Evolutionary conservation across 64 coral and sea anemone genomes (phyloP), one percentile per base, ranked within the genome.

Genomic region (Acropora yongei): DNA sequence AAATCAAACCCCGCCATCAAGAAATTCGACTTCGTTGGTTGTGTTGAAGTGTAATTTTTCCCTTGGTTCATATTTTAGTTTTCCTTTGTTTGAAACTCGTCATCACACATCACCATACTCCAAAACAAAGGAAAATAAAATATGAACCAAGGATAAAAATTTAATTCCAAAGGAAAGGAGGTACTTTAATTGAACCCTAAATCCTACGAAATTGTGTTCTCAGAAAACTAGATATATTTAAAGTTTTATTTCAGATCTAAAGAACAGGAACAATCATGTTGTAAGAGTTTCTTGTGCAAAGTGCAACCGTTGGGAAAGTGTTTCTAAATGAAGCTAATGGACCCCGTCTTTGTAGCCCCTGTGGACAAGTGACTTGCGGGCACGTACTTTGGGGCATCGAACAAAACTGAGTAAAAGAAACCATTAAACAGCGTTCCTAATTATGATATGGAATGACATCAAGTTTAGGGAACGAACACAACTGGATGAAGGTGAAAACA

Each of bases 241-340:
- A 69, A 14, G 67, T 69, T 69, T 69, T 69, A 69, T 69, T 69
- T 69, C 67, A 69, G 67, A 69, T 69, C 67, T 69, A 69, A 69
- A 69, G 67, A 69, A 69, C 67, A 69, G 14, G 67, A 69, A 69
- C 67, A 69, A 69, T 13, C 67, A 69, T 69, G 67, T 69, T 69
- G 67, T 69, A 69, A 69, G 0, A 69, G 67, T 69, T 69, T 69
- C 67, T 69, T 69, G 67, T 69, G 67, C 67, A 69, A 69, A 69
- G 67, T 69, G 67, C 8, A 69, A 69, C 5, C 19, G 1, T 69
- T 69, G 67, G 8, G 12, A 69, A 69, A 69, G 67, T 69, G 13
- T 69, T 69, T 69, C 67, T 69, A 69, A 69, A 20, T 13, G 67
- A 69, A 20, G 67, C 67, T 69, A 69, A 6, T 69, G 67, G 67